Percentiles rank a stretch among this genome's conserved stretches.
These are phyloP conservation scores for Ondatra zibethicus DNA, from an alignment of 2,113 vertebrate genomes.

Conservation along the genomic window DNA sequence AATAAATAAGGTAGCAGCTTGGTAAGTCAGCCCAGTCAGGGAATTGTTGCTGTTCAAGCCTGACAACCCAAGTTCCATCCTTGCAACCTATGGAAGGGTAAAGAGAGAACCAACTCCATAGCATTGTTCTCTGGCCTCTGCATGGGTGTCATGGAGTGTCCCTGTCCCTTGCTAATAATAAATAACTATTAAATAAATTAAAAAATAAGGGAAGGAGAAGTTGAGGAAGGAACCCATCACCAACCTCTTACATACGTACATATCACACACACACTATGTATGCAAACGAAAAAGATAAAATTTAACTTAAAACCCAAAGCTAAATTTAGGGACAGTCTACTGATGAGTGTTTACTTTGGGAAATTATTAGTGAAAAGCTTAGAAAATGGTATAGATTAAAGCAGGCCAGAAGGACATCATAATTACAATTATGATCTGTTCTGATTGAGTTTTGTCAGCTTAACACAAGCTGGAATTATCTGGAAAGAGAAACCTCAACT, in stretches of 20 bases:
- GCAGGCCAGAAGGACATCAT: not conserved
- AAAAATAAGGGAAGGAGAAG: not conserved
- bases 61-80: not conserved
- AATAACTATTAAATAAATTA: not conserved
- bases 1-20: not conserved
- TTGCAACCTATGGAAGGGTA: not conserved
- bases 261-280: not conserved
- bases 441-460: not conserved
- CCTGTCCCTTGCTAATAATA: not conserved
- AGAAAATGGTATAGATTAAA: not conserved
- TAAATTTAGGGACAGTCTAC: not conserved
- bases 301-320: not conserved
- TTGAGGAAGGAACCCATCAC: not conserved
- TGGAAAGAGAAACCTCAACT: not conserved
- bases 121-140: not conserved
- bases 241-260: not conserved
- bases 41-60: not conserved
- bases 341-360: not conserved
- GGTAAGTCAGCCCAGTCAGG: not conserved
- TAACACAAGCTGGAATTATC: not conserved
- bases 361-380: not conserved
- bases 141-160: not conserved
- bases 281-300: not conserved
- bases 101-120: not conserved
- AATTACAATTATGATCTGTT: not conserved